phyloP scores from a whole-genome alignment of 1,140 invertebrate genomes.

The Hycleus cichorii region DNA sequence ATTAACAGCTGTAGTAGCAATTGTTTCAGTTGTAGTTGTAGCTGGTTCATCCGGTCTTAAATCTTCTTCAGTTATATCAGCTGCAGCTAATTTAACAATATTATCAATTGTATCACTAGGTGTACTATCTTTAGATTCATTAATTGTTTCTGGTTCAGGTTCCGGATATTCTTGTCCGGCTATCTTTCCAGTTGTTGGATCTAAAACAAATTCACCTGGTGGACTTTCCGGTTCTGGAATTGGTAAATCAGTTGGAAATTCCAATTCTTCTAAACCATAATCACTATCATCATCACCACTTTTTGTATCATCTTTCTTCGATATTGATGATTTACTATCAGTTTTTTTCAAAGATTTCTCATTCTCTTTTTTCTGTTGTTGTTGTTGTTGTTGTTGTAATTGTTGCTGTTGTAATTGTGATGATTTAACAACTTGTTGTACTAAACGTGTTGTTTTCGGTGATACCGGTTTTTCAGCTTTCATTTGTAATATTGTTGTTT shows the following conservation, averaged over 20 bases:
- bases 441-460: no score
- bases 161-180: constrained; percentile 56
- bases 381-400: neutral
- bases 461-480: neutral
- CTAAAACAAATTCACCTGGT: constrained; percentile 57
- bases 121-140: constrained; percentile 8
- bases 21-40: neutral
- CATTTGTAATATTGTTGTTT: constrained; percentile 1
- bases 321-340: neutral
- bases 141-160: constrained; percentile 25
- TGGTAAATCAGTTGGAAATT: constrained; percentile 50
- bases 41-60: constrained; percentile 23
- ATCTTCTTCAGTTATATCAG: constrained; percentile 35
- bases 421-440: no score
- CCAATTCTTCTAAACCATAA: constrained; percentile 35
- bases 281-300: constrained; percentile 35
- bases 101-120: constrained; percentile 26
- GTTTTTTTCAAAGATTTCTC: constrained; percentile 1
- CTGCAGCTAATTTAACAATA: constrained; percentile 37
- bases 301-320: constrained; percentile 6
- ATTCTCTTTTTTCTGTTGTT: constrained; percentile 8
- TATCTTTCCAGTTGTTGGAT: constrained; percentile 59
- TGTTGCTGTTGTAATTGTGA: neutral
- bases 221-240: constrained; percentile 57
- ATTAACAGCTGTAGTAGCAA: neutral